Base-by-base conservation (phyloP, 2,888 invertebrate genomes). In the Scelioninae gen. 1 region DNA sequence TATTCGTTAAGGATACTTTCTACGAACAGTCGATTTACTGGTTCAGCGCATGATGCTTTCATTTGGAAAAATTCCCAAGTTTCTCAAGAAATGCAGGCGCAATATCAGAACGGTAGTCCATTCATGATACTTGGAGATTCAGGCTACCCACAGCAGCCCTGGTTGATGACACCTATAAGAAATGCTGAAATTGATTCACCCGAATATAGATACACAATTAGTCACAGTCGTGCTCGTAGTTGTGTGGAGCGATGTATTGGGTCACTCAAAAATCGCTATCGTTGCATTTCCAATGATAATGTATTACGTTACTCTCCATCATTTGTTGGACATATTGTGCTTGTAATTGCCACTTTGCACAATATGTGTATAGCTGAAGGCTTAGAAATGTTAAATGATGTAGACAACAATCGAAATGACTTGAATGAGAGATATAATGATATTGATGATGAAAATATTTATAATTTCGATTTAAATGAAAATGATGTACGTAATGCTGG, bases 151-250 rank as follows among this genome's bases (percentile, higher is more conserved):
- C 15, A 15, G 15, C 15, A 47, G 15, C 47, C 47, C 5, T 47
- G 47, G 47, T 47, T 47, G 15, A 15, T 47, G 15, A 47, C 47
- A 15, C 47, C 47, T 15, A 15, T 47, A 5, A 16, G 23, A 23
- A 51, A 51, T 51, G 49, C 49, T 51, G 49, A 16, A 51, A 29
- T 23, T 23, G 49, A 29, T 8, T 23, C 49, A 51, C 23, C 49
- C 16, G 49, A 51, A 40, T 11, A 40, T 4, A 40, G 40, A 40
- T 40, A 40, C 11, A 40, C 40, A 4, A 11, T 40, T 11, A 8
- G 11, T 8, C 40, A 40, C 11, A 11, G 10, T 11, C 5, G 40
- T 11, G 7, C 10, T 40, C 40, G 40, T 8, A 40, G 40, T 11
- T 40, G 40, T 11, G 40, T 40, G 11, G 10, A 8, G 11, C 11